A percentile compares a stretch with the other conserved stretches of the same genome.
Conservation (phyloP, 2,797 vertebrate genomes). For the Dermochelys coriacea region DNA sequence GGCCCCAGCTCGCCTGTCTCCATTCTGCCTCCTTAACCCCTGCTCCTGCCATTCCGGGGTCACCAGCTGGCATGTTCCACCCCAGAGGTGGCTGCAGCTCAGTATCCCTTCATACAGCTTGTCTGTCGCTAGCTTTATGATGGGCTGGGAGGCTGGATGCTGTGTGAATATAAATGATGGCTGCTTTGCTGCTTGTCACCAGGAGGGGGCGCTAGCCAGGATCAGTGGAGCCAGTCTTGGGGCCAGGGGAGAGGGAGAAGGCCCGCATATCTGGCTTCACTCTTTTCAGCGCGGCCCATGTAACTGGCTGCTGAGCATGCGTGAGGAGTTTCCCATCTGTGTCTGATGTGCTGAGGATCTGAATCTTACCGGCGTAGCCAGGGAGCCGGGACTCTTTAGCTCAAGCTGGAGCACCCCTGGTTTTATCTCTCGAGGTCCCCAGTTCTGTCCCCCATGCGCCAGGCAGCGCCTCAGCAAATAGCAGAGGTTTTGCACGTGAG, state of each 20-base stretch:
- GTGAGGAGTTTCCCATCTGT: too few species aligned
- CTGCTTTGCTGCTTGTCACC: background rate
- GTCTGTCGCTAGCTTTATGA: background rate
- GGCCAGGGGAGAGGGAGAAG: background rate
- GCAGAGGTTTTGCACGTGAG: background rate
- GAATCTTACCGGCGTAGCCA: too few species aligned
- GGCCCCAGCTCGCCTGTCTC: background rate
- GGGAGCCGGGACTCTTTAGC: too few species aligned
- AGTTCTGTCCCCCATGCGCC: too few species aligned
- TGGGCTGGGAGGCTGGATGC: background rate
- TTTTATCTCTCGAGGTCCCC: too few species aligned
- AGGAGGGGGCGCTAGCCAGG: background rate
- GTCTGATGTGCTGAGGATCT: too few species aligned
- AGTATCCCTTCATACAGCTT: background rate
- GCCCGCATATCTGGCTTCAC: background rate
- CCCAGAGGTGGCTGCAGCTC: background rate
- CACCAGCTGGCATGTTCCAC: background rate
- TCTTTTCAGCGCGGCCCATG: background rate
- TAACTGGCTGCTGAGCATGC: background rate
- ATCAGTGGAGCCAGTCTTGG: background rate
- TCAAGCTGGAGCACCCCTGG: too few species aligned
- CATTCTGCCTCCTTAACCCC: background rate
- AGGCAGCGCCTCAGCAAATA: too few species aligned
- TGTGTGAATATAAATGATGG: background rate
- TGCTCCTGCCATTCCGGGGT: background rate